A percentile compares a stretch with the other conserved stretches of the same genome.
Evolutionary conservation across 2,113 vertebrate species (phyloP).

Genomic region (Leptocoma aspasia): DNA sequence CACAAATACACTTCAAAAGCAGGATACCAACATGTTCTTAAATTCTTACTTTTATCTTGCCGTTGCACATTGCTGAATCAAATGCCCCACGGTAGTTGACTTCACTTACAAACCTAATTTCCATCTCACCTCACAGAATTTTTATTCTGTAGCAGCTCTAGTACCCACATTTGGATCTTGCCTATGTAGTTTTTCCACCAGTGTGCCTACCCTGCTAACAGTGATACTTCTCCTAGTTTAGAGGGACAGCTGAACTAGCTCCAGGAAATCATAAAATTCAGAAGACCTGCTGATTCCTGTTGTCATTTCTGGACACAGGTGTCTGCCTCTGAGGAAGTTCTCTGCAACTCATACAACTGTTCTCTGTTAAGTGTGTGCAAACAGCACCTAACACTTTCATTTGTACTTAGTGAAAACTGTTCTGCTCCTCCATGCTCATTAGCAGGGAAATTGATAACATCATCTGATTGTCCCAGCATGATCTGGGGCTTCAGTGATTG

Average conservation of each 20-base stretch:
- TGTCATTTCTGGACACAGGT: background rate
- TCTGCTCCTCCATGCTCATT: background rate
- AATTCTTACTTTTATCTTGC: conserved; percentile 43
- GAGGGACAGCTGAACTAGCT: background rate
- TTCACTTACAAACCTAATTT: conserved; percentile 4
- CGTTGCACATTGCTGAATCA: conserved; percentile 27
- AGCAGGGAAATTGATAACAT: conserved; percentile 4
- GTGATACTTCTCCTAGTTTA: background rate
- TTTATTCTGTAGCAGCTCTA: background rate
- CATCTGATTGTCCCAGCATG: background rate
- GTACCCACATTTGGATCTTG: background rate
- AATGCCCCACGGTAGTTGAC: background rate
- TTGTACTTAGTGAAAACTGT: background rate
- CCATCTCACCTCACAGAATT: background rate
- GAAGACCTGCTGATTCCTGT: background rate
- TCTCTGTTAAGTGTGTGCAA: background rate
- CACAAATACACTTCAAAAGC: conserved; percentile 50
- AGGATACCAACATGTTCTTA: background rate
- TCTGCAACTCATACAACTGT: background rate
- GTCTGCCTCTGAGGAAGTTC: background rate
- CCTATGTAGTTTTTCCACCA: background rate
- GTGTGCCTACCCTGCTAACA: background rate
- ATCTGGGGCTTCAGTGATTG: background rate
- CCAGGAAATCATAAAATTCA: background rate
- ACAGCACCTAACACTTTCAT: background rate